These are phyloP conservation scores for Drosophila neoperkinsi DNA, from an alignment of 2,888 invertebrate species.

Conservation along the genomic window DNA sequence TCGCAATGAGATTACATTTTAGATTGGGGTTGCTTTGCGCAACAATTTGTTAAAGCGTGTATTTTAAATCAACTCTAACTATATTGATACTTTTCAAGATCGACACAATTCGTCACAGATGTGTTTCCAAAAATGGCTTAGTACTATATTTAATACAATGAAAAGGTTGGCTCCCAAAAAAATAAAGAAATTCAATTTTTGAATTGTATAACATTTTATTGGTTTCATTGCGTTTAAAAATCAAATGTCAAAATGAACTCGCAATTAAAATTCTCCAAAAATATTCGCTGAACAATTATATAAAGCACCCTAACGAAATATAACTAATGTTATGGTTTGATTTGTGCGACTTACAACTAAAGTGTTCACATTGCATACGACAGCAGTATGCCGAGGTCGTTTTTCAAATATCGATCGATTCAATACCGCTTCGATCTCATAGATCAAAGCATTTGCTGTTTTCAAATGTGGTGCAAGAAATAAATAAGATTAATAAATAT, in stretches of 20 bases:
- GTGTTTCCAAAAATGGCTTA: neutral
- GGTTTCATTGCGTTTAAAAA: conserved; percentile 47
- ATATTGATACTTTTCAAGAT: neutral
- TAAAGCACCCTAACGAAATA: conserved; percentile 67
- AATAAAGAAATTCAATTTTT: neutral
- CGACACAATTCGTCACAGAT: neutral
- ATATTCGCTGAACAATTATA: conserved; percentile 52
- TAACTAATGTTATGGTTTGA: conserved; percentile 41
- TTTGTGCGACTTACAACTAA: conserved; percentile 64
- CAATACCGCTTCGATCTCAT: conserved; percentile 6
- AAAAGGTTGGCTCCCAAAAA: neutral
- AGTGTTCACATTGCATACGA: conserved; percentile 16
- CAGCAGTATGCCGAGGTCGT: conserved; percentile 11
- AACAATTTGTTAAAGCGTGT: neutral
- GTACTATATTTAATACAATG: neutral
- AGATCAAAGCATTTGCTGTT: conserved; percentile 4
- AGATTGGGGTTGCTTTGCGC: neutral
- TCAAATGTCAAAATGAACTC: conserved; percentile 43
- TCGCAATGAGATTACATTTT: conserved; percentile 2
- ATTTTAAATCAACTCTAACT: neutral
- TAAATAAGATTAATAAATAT: conserved; percentile 43
- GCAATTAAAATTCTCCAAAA: conserved; percentile 58
- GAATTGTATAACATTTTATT: conserved; percentile 60
- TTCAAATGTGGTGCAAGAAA: conserved; percentile 10
- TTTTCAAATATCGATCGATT: conserved; percentile 15